Evolutionary conservation across 2,888 invertebrate genomes (phyloP).

Genomic region (Criorhina ranunculi): DNA sequence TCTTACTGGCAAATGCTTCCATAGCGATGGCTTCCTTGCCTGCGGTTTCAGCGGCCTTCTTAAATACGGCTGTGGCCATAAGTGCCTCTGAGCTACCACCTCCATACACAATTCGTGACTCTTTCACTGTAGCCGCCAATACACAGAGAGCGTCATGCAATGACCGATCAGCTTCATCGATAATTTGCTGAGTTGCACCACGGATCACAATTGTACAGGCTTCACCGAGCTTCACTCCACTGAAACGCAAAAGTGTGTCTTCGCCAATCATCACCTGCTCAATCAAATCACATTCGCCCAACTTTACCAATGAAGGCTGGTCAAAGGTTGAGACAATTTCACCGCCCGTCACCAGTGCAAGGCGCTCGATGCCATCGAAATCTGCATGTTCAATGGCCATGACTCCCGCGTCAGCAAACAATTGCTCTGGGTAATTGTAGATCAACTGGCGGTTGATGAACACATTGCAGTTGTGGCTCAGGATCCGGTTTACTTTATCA

Average conservation of each 20-base stretch:
- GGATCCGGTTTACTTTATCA: slow-evolving; percentile 98
- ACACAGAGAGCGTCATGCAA: slow-evolving; percentile 99
- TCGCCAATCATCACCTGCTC: slow-evolving; percentile 99
- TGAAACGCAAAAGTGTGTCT: slow-evolving; percentile 96
- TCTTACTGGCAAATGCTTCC: slow-evolving; percentile 94
- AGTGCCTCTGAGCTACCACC: slow-evolving; percentile 98
- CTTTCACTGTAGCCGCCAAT: slow-evolving; percentile 96
- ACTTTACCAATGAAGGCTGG: slow-evolving; percentile 94
- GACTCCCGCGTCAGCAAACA: slow-evolving; percentile 98
- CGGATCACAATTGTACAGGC: slow-evolving; percentile 98
- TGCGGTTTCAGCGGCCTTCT: slow-evolving; percentile 93
- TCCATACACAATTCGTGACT: slow-evolving; percentile 95
- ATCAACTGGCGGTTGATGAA: slow-evolving; percentile 99
- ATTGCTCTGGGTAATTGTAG: slow-evolving; percentile 99
- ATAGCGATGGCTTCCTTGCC: slow-evolving; percentile 99
- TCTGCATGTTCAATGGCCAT: slow-evolving; percentile 99
- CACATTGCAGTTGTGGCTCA: slow-evolving; percentile 97
- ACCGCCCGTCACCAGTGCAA: slow-evolving; percentile 98
- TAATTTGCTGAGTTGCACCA: slow-evolving; percentile 98
- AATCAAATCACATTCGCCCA: slow-evolving; percentile 97
- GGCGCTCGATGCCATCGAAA: slow-evolving; percentile 98
- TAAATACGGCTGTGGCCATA: slow-evolving; percentile 97
- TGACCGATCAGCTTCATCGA: slow-evolving; percentile 99
- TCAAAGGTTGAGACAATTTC: slow-evolving; percentile 99
- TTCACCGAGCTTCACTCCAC: slow-evolving; percentile 96